Evolutionary conservation across 2,888 invertebrate species (phyloP).

Genomic region (Acronicta leporina): DNA sequence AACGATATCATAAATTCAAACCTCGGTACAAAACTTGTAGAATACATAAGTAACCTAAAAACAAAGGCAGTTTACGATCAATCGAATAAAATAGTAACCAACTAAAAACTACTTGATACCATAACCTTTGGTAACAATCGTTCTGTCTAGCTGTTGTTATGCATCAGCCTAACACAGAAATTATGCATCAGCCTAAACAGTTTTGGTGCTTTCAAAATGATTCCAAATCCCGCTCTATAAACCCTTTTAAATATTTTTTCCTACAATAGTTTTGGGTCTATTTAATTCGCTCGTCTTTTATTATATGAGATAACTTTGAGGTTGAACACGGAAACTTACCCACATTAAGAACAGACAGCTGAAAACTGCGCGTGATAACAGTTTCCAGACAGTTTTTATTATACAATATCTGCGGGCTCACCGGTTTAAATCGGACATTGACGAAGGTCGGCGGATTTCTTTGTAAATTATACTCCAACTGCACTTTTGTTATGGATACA

Average conservation of each 20-base stretch:
- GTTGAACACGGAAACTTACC: conserved; percentile 11
- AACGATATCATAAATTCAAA: too few relatives aligned
- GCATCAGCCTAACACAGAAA: too few relatives aligned
- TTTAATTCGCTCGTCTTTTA: conserved; percentile 18
- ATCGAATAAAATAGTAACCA: too few relatives aligned
- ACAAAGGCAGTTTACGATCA: too few relatives aligned
- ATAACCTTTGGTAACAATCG: too few relatives aligned
- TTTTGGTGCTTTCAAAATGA: too few relatives aligned
- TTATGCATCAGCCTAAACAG: too few relatives aligned
- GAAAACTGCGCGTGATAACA: conserved; percentile 31
- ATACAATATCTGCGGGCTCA: conserved; percentile 44
- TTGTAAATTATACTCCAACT: conserved; percentile 32
- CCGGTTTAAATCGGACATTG: conserved; percentile 43
- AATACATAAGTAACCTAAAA: conserved; percentile 13
- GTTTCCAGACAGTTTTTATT: conserved; percentile 35
- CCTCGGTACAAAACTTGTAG: conserved; percentile 9
- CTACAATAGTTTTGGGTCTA: conserved; percentile 6
- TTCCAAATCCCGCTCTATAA: too few relatives aligned
- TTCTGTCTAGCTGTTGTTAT: too few relatives aligned
- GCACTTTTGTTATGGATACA: conserved; percentile 24
- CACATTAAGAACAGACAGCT: conserved; percentile 9
- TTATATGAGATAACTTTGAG: conserved; percentile 16
- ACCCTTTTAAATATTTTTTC: too few relatives aligned
- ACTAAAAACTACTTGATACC: too few relatives aligned
- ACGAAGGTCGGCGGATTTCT: conserved; percentile 47